Conservation (phyloP, 2,888 invertebrate genomes). For the Drosophila birchii region DNA sequence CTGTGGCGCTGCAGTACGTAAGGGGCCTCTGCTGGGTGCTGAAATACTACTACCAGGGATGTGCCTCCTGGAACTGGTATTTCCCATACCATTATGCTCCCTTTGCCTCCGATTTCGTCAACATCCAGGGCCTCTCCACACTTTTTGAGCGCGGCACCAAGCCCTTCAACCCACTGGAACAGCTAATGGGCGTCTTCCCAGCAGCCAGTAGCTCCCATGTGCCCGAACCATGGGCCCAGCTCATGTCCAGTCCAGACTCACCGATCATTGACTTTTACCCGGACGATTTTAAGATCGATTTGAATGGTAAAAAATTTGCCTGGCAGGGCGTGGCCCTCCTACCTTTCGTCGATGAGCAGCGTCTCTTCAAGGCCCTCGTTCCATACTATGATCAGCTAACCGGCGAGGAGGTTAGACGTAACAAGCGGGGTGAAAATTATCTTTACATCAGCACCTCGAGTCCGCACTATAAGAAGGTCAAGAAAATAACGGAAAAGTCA, state of each 20-base stretch:
- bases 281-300: constrained; percentile 97
- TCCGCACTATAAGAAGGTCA: constrained; percentile 89
- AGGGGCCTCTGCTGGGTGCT: constrained; percentile 99
- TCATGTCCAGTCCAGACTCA: constrained; percentile 96
- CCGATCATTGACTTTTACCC: constrained; percentile 99
- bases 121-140: constrained; percentile 93
- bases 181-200: constrained; percentile 99
- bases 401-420: constrained; percentile 93
- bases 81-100: constrained; percentile 99
- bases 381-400: constrained; percentile 92
- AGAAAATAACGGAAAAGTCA: constrained; percentile 88
- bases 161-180: constrained; percentile 99
- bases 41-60: constrained; percentile 99
- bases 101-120: constrained; percentile 99
- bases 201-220: constrained; percentile 98
- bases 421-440: constrained; percentile 94
- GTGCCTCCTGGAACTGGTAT: constrained; percentile 99
- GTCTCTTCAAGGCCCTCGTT: constrained; percentile 93
- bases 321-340: constrained; percentile 99
- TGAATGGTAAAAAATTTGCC: constrained; percentile 99
- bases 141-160: constrained; percentile 94
- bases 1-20: constrained; percentile 97
- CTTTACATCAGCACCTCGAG: constrained; percentile 93
- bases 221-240: constrained; percentile 95
- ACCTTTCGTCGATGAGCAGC: constrained; percentile 97